Evolutionary conservation across 2,113 vertebrate genomes (phyloP), one percentile per base, ranked within the genome.

Genomic region (Oreochromis aureus): DNA sequence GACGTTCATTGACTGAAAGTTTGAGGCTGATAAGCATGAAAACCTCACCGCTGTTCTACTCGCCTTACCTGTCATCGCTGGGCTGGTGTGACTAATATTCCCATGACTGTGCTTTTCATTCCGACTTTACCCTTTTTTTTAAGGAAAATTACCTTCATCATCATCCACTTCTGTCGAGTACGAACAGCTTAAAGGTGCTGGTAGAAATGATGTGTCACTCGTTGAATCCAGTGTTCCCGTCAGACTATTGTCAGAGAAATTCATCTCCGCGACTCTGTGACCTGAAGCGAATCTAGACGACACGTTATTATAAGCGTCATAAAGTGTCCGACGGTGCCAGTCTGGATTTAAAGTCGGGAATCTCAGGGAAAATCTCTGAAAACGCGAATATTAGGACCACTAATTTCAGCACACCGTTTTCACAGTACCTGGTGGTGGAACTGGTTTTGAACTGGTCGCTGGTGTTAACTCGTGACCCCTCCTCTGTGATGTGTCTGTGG

Each of bases 381-480:
- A 46, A 46, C 3, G 6, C 0, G 6, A 41, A 5, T 69, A 5
- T 69, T 69, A 36, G 0, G 18, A 46, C 6, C 2, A 71, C 66
- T 44, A 44, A 4, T 1, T 48, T 32, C 6, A 30, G 36, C 66
- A 15, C 2, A 13, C 16, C 4, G 39, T 44, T 73, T 73, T 10
- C 41, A 46, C 41, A 51, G 44, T 76, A 48, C 2, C 6, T 51
- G 24, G 10, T 1, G 41, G 41, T 1, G 16, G 44, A 30, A 78
- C 44, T 2, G 10, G 10, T 78, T 78, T 30, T 78, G 3, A 7
- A 51, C 16, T 1, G 71, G 71, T 30, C 16, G 6, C 71, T 44
- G 12, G 22, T 73, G 18, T 66, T 18, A 0, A 36, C 10, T 12
- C 18, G 0, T 36, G 59, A 63, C 59, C 32, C 10, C 59, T 51